A percentile compares a stretch with the other conserved stretches of the same genome.
These are phyloP conservation scores for Ashinkailepas kermadecensis DNA, from an alignment of 2,888 invertebrate species.

Conservation along the genomic window DNA sequence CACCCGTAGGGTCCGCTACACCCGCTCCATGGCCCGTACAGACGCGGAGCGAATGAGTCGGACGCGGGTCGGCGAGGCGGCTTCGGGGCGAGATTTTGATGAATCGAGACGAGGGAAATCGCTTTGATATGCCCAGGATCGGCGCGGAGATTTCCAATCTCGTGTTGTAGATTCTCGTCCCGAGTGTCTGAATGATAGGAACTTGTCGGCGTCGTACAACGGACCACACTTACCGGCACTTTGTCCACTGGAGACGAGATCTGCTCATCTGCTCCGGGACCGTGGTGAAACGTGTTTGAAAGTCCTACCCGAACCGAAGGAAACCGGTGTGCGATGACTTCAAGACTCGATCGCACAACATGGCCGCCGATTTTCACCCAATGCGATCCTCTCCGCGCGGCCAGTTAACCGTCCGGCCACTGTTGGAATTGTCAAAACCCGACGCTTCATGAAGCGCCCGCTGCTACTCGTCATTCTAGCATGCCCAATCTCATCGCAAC, in stretches of 20 bases:
- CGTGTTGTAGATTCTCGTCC: background rate
- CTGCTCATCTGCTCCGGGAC: background rate
- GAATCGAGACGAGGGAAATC: background rate
- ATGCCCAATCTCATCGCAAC: background rate
- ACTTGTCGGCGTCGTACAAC: background rate
- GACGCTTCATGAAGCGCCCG: too few relatives aligned
- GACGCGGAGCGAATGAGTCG: too few relatives aligned
- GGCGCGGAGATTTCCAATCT: background rate
- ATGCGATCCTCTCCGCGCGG: background rate
- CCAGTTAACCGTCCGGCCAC: too few relatives aligned
- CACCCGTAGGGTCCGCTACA: too few relatives aligned
- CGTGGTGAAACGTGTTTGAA: background rate
- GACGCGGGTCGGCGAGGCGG: background rate
- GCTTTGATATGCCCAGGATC: background rate
- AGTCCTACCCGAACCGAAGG: too few relatives aligned
- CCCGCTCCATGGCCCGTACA: too few relatives aligned
- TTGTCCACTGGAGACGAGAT: background rate
- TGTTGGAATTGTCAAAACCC: too few relatives aligned
- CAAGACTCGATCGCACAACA: background rate
- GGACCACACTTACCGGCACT: background rate
- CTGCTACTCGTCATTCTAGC: background rate
- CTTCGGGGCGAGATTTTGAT: conserved; percentile 1
- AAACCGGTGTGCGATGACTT: background rate
- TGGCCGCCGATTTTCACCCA: background rate
- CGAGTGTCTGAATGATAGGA: background rate